Evolutionary conservation across 23 tunicate species (phyloP).

Genomic region (Styela plicata): DNA sequence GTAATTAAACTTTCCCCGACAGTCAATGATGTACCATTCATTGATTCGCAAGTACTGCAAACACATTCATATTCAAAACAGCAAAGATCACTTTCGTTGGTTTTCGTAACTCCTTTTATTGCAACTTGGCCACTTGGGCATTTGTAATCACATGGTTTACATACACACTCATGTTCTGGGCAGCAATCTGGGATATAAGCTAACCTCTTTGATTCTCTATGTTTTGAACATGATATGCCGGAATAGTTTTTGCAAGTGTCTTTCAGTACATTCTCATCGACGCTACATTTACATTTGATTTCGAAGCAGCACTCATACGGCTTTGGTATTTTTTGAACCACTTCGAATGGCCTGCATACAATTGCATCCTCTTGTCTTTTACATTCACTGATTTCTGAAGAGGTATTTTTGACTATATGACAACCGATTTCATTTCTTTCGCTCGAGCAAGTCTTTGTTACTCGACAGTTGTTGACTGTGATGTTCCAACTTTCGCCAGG

Average conservation of each 20-base stretch:
- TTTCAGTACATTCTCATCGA: not conserved
- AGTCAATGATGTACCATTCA: not conserved
- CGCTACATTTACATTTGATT: not conserved
- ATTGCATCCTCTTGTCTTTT: not conserved
- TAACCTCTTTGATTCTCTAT: not conserved
- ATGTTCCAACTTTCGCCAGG: not conserved
- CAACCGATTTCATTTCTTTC: not conserved
- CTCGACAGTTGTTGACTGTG: not conserved
- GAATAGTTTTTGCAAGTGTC: not conserved
- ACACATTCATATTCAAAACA: not conserved
- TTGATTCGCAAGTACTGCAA: not conserved
- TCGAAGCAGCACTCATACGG: not conserved
- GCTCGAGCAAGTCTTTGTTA: not conserved
- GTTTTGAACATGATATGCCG: not conserved
- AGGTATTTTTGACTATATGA: not conserved
- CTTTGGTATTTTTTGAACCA: not conserved
- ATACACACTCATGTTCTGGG: not conserved
- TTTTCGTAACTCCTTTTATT: too few species aligned
- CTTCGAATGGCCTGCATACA: not conserved
- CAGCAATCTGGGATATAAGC: not conserved
- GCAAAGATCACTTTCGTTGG: not conserved
- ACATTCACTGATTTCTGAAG: not conserved
- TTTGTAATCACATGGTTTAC: not conserved
- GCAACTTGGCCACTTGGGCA: not conserved
- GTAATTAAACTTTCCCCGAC: not conserved